Evolutionary conservation across 1,140 invertebrate genomes (phyloP).

Genomic region (Oscheius sp.): DNA sequence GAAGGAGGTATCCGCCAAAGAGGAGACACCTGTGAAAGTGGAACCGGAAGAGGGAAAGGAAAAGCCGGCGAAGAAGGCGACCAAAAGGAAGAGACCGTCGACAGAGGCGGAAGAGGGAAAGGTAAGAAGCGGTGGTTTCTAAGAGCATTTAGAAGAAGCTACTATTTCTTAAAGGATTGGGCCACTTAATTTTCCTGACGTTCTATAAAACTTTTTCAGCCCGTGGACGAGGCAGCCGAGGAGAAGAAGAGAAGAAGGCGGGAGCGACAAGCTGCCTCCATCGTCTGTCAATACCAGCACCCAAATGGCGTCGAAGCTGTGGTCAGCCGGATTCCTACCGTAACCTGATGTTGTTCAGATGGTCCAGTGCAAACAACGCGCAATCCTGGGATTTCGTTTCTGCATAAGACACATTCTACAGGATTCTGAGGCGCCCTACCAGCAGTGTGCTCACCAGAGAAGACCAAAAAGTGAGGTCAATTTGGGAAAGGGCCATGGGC

Average conservation of each 20-base stretch:
- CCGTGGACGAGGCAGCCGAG: too few species aligned
- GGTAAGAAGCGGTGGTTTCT: too few species aligned
- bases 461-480: conserved; percentile 3
- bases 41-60: background rate
- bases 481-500: background rate
- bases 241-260: background rate
- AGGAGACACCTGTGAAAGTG: background rate
- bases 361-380: conserved; percentile 8
- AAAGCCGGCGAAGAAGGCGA: background rate
- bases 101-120: background rate
- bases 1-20: background rate
- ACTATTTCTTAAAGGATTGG: too few species aligned
- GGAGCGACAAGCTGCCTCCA: background rate
- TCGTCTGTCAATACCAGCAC: background rate
- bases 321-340: background rate
- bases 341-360: background rate
- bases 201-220: too few species aligned
- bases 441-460: background rate
- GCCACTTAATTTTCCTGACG: too few species aligned
- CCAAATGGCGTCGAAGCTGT: too few species aligned
- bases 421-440: background rate
- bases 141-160: too few species aligned
- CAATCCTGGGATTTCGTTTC: conserved; percentile 4
- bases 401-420: conserved; percentile 13
- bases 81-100: background rate